A percentile compares a stretch with the other conserved stretches of the same genome.
Conservation (phyloP, 2,888 invertebrate genomes). For the Corythucha ciliata region DNA sequence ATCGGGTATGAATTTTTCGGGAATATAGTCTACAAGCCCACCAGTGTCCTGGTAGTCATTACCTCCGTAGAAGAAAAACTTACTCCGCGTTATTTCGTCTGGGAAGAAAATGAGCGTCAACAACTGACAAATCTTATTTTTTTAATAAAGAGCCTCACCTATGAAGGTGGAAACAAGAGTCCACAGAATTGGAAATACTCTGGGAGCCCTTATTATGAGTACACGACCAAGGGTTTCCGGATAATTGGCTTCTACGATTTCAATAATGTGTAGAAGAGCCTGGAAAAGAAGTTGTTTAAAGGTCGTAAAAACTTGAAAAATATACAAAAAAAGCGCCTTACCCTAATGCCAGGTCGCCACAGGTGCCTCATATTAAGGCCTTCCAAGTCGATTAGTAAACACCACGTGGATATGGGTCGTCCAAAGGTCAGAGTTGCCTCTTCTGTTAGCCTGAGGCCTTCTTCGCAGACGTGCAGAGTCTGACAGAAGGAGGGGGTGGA, state of each 20-base stretch:
- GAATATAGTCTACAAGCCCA: conserved; percentile 76
- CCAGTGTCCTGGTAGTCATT: conserved; percentile 74
- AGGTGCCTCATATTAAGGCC: conserved; percentile 91
- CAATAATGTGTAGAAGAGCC: conserved; percentile 59
- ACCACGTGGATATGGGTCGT: conserved; percentile 80
- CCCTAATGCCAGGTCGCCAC: conserved; percentile 83
- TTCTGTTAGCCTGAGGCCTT: conserved; percentile 76
- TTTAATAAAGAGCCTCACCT: conserved; percentile 52
- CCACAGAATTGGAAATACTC: conserved; percentile 93
- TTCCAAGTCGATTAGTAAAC: conserved; percentile 82
- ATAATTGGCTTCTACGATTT: conserved; percentile 86
- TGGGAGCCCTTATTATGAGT: conserved; percentile 79
- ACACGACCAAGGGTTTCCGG: conserved; percentile 91
- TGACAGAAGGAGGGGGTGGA: conserved; percentile 40
- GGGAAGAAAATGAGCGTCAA: conserved; percentile 34
- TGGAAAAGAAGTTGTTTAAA: conserved; percentile 31
- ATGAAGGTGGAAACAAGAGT: conserved; percentile 91
- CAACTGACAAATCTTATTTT: too few species aligned
- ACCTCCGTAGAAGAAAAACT: conserved; percentile 85
- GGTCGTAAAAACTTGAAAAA: neutral
- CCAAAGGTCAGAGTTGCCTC: conserved; percentile 74
- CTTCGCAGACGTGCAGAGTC: conserved; percentile 82
- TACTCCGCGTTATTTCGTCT: conserved; percentile 87
- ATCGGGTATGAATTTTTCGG: conserved; percentile 76
- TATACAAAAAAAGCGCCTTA: conserved; percentile 32